Conservation (phyloP, 2,113 vertebrate genomes). For the Pampusana beccarii region DNA sequence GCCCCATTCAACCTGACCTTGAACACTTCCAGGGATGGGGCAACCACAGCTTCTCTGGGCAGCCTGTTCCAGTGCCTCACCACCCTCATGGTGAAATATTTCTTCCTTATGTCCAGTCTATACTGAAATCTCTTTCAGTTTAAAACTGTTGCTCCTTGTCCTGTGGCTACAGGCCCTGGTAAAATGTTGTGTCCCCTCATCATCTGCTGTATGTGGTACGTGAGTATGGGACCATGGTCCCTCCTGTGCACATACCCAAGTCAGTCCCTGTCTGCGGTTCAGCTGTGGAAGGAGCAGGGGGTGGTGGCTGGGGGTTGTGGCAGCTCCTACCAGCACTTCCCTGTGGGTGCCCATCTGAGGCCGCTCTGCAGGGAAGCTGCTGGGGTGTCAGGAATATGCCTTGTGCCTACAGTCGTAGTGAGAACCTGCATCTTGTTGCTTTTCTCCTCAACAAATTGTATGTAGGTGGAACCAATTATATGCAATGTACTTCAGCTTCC, state of each 20-base stretch:
- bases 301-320: not conserved
- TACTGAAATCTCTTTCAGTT: no score
- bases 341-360: fast-evolving
- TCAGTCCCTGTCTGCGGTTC: not conserved
- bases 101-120: no score
- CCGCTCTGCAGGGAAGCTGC: not conserved
- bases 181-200: not conserved
- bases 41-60: no score
- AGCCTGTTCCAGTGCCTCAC: no score
- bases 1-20: no score
- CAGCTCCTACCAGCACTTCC: not conserved
- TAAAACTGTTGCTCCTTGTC: no score
- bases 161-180: no score
- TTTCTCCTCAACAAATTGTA: slow-evolving; percentile 34
- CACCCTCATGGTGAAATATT: no score
- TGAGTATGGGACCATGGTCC: fast-evolving
- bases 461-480: slow-evolving; percentile 66
- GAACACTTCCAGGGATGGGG: no score
- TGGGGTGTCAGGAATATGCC: not conserved
- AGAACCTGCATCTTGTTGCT: slow-evolving; percentile 46
- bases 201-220: not conserved
- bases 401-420: not conserved
- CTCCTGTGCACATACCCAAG: not conserved
- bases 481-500: slow-evolving; percentile 47
- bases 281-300: not conserved